phyloP scores from a whole-genome alignment of 2,888 invertebrate genomes.

The Gortyna flavago region DNA sequence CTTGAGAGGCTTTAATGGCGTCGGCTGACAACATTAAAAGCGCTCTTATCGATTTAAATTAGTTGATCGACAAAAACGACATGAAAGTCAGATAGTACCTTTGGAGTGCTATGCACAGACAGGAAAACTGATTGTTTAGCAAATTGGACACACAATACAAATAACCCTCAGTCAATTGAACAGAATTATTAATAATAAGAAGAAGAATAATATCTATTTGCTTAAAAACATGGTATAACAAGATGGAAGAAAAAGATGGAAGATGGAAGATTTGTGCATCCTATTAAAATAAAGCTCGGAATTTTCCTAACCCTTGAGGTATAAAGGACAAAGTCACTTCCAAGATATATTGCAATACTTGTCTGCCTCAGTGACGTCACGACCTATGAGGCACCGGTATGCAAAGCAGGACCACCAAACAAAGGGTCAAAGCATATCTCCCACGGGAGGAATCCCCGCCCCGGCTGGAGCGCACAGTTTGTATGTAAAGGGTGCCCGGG shows the following conservation, averaged over 20 bases:
- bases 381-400: conserved; percentile 33
- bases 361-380: conserved; percentile 24
- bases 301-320: neutral
- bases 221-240: too few species aligned
- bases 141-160: neutral
- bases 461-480: conserved; percentile 5
- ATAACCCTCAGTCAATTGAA: neutral
- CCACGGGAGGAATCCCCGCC: conserved; percentile 44
- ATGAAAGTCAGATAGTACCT: neutral
- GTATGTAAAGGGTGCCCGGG: conserved; percentile 4
- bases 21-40: neutral
- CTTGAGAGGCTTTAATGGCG: neutral
- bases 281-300: neutral
- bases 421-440: conserved; percentile 68
- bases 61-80: neutral
- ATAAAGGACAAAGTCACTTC: neutral
- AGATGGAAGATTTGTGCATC: too few species aligned
- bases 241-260: too few species aligned
- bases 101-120: neutral
- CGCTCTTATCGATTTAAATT: too few species aligned
- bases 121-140: neutral
- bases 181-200: too few species aligned
- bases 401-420: conserved; percentile 46
- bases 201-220: too few species aligned
- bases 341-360: conserved; percentile 22